Conservation (phyloP, 2,113 vertebrate species). For the Pituophis catenifer region DNA sequence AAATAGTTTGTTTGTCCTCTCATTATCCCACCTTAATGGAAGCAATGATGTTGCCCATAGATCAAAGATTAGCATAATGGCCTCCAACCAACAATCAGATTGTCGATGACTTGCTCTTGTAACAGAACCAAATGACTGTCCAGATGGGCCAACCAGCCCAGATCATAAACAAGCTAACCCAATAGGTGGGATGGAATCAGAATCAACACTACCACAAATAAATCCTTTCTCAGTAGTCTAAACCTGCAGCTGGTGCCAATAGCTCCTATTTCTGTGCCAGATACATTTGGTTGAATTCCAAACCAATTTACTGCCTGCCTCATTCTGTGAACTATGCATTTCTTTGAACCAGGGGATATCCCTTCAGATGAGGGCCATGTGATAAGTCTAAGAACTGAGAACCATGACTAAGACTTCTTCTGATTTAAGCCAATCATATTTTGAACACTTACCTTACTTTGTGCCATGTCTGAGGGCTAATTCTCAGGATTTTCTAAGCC, state of each 20-base stretch:
- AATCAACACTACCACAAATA: neutral
- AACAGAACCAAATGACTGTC: neutral
- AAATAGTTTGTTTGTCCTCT: neutral
- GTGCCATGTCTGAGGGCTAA: neutral
- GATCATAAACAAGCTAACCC: neutral
- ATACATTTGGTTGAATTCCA: neutral
- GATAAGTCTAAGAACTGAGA: neutral
- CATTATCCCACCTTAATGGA: neutral
- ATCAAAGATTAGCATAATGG: neutral
- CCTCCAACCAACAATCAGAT: neutral
- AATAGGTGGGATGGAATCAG: neutral
- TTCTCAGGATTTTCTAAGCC: neutral
- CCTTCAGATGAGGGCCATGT: neutral
- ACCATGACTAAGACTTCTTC: neutral
- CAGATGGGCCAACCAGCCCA: neutral
- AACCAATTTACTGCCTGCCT: neutral
- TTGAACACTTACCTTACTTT: neutral
- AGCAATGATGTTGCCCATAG: neutral
- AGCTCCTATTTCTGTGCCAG: neutral
- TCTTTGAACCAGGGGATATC: neutral
- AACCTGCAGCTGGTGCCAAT: neutral
- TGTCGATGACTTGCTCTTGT: neutral
- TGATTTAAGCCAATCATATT: neutral
- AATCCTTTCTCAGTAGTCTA: neutral
- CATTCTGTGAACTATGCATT: neutral